Evolutionary conservation across 2,113 vertebrate genomes (phyloP), one percentile per base, ranked within the genome.

Genomic region (Erythrolamprus reginae): DNA sequence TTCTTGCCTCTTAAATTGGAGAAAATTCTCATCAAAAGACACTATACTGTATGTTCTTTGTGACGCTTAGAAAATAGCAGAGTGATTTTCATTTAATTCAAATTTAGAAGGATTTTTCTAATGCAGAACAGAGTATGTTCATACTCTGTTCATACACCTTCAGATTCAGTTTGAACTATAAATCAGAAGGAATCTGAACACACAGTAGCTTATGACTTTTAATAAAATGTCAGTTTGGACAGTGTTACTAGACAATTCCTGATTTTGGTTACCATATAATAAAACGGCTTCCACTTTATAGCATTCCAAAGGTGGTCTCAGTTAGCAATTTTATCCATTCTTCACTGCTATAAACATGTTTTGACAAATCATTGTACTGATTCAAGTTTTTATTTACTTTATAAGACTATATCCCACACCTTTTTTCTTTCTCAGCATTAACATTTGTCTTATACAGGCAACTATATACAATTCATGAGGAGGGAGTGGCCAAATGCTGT

Each of bases 371-470:
- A 48, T 33, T 58, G 70, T 23, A 21, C 85, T 90, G 90, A 91
- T 42, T 83, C 82, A 91, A 88, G 58, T 58, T 82, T 88, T 91
- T 83, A 91, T 83, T 88, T 91, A 70, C 26, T 58, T 91, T 91
- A 88, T 88, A 88, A 88, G 83, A 7, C 45, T 77, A 47, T 47
- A 91, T 88, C 52, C 70, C 70, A 91, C 45, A 42, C 52, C 15
- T 58, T 83, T 53, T 56, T 47, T 56, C 45, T 45, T 52, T 83
- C 86, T 91, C 84, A 87, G 82, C 86, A 56, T 28, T 45, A 42
- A 70, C 51, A 88, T 91, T 91, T 88, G 86, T 86, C 90, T 88
- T 88, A 91, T 91, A 83, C 82, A 91, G 45, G 82, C 45, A 65
- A n/a, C 10, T 65, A n/a, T 28, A 61, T 65, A 65, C 58, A n/a